These are phyloP conservation scores for Andricus quercusramuli DNA, from an alignment of 2,888 invertebrate genomes.

Conservation along the genomic window DNA sequence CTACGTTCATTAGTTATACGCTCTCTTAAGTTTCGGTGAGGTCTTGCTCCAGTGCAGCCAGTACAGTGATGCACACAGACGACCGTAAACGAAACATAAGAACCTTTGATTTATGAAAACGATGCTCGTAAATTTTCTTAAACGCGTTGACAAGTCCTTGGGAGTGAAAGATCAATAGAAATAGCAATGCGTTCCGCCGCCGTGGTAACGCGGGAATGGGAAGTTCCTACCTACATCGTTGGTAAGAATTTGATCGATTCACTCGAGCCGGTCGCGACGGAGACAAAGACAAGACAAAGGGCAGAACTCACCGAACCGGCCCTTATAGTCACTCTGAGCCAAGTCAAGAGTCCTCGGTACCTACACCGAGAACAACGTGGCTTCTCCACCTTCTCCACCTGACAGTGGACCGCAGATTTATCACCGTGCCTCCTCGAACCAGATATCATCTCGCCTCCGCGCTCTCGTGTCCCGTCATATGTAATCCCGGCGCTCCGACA, in stretches of 20 bases:
- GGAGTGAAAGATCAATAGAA: constrained; percentile 40
- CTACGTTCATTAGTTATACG: not conserved
- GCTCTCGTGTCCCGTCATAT: constrained; percentile 55
- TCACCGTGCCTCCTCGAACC: constrained; percentile 71
- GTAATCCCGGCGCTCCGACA: constrained; percentile 57
- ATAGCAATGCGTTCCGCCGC: constrained; percentile 35
- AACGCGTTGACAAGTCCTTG: constrained; percentile 22
- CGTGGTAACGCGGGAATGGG: constrained; percentile 22
- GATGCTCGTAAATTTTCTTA: constrained; percentile 37
- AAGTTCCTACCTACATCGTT: constrained; percentile 39
- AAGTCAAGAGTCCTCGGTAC: constrained; percentile 15
- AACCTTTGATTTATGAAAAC: constrained; percentile 33
- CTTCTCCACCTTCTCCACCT: constrained; percentile 58
- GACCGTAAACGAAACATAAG: constrained; percentile 20
- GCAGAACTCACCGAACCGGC: constrained; percentile 45
- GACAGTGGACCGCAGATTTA: constrained; percentile 74
- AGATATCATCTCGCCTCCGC: constrained; percentile 76
- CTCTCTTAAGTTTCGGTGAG: constrained; percentile 1
- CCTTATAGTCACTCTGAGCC: constrained; percentile 24
- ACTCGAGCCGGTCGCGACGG: constrained; percentile 51
- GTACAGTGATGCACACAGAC: not conserved
- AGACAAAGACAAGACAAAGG: constrained; percentile 53
- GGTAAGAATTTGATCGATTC: constrained; percentile 41
- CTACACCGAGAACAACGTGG: constrained; percentile 20
- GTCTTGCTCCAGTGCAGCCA: constrained; percentile 1